Conservation (phyloP, 2,888 invertebrate genomes). For the Carterocephalus palaemon region DNA sequence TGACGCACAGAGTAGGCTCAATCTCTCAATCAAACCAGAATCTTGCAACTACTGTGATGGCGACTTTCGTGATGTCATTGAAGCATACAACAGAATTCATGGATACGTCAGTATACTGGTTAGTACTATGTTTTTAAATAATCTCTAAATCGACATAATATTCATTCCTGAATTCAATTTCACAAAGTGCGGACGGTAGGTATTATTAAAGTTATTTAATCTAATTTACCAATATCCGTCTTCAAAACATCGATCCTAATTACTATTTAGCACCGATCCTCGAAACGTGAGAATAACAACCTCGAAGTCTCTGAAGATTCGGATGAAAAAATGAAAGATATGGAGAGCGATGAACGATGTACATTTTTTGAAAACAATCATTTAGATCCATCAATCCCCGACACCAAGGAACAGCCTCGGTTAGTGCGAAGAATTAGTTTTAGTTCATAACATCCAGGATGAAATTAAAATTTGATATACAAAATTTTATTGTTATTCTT, state of each 20-base stretch:
- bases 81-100: conserved; percentile 84
- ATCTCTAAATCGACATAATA: neutral
- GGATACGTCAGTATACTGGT: conserved; percentile 90
- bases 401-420: too few relatives aligned
- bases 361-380: too few relatives aligned
- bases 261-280: conserved; percentile 13
- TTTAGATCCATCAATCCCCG: too few relatives aligned
- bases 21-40: conserved; percentile 51
- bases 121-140: too few relatives aligned
- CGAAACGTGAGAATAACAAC: conserved; percentile 21
- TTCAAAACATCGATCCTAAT: conserved; percentile 8
- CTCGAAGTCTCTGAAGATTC: neutral
- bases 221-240: conserved; percentile 1
- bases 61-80: conserved; percentile 78
- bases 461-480: neutral
- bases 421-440: too few relatives aligned
- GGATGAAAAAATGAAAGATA: conserved; percentile 1
- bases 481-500: neutral
- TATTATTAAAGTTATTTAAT: conserved; percentile 1
- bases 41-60: conserved; percentile 80
- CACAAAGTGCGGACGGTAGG: too few relatives aligned
- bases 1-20: conserved; percentile 56
- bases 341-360: too few relatives aligned
- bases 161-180: too few relatives aligned
- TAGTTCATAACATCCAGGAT: too few relatives aligned